Evolutionary conservation across 2,113 vertebrate species (phyloP).

Genomic region (Vulpes vulpes): DNA sequence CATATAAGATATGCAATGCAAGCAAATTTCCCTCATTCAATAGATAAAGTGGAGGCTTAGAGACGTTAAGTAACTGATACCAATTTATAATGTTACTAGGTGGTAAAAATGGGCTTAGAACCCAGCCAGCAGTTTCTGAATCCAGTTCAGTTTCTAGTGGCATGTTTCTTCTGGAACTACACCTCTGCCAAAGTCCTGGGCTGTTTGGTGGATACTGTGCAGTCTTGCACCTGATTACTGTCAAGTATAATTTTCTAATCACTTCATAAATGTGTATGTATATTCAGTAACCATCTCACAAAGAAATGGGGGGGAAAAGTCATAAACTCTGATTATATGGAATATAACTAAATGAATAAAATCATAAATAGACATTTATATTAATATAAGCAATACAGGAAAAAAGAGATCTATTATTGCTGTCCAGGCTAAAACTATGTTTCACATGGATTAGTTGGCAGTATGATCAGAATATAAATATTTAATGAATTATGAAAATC

Average conservation of each 20-base stretch:
- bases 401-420: neutral
- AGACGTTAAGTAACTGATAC: neutral
- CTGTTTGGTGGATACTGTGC: neutral
- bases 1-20: neutral
- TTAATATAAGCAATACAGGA: neutral
- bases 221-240: neutral
- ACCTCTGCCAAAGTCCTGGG: neutral
- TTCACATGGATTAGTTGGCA: neutral
- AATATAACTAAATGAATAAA: slow-evolving; percentile 15
- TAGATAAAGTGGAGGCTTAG: neutral
- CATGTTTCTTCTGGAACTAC: neutral
- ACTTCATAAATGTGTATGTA: neutral
- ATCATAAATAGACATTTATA: slow-evolving; percentile 12
- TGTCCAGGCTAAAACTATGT: slow-evolving; percentile 32
- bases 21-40: neutral
- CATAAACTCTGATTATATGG: neutral
- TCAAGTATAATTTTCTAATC: neutral
- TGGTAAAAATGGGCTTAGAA: neutral
- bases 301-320: neutral
- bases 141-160: neutral
- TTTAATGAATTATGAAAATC: slow-evolving; percentile 41
- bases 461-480: slow-evolving; percentile 30
- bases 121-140: neutral
- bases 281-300: slow-evolving; percentile 22
- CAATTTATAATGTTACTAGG: neutral